Evolutionary conservation across 2,113 vertebrate species (phyloP), one percentile per base, ranked within the genome.

Genomic region (Stictonetta naevosa): DNA sequence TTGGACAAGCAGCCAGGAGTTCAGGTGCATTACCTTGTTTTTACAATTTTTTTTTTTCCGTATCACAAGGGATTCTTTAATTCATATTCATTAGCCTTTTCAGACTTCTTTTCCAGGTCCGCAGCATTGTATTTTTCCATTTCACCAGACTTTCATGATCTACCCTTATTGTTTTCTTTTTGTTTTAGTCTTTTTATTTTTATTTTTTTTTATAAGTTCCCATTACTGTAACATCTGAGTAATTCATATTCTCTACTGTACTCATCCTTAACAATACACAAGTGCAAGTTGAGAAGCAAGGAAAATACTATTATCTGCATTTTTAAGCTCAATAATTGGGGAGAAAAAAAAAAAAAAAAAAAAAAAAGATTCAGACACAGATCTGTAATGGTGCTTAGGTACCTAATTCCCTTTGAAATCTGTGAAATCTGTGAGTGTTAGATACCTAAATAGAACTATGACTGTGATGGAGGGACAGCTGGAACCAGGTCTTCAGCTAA

Each of bases 401-500:
- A 86, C 22, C 22, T 40, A 90, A 84, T 78, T 94, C 64, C 26
- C 33, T 93, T 84, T 88, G 76, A 95, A 96, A 87, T 34, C 63
- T 29, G 10, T 88, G 76, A 95, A 96, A 87, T 34, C 63, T 29
- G 10, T 68, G 42, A 22, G 52, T 66, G 29, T 59, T 60, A 58
- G 75, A 60, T 58, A 63, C 34, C 34, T 72, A 84, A 78, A 33
- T 6, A 58, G 42, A 64, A 48, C 40, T 72, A 13, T 52, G 60
- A 16, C 48, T 68, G 15, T 13, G 14, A 36, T 72, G 74, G 72
- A 90, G 59, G 13, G 46, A 56, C 38, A 68, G 75, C 64, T 90
- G 74, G 92, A 96, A 94, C 94, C 71, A 95, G 90, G 50, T 46
- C 74, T 95, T 83, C 73, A 88, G 59, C 44, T 88, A 84, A 63